Conservation (phyloP, 2,888 invertebrate genomes). For the Dioctria rufipes region DNA sequence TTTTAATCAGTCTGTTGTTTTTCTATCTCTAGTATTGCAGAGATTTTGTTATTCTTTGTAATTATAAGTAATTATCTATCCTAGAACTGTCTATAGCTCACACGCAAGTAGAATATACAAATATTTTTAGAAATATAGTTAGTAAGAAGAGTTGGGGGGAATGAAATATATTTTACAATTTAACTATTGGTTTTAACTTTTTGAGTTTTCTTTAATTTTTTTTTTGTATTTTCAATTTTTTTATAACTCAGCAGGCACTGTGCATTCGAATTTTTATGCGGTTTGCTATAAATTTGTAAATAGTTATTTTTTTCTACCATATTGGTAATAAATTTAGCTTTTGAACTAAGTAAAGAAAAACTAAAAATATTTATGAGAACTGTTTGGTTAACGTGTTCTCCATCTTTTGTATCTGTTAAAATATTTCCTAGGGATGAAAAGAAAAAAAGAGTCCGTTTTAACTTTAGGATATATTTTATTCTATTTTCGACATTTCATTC, state of each 20-base stretch:
- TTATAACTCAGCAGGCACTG: slow-evolving; percentile 46
- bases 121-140: slow-evolving; percentile 1
- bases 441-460: no score
- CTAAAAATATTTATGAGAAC: neutral
- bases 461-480: no score
- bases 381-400: neutral
- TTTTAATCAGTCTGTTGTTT: slow-evolving; percentile 40
- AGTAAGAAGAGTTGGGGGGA: neutral
- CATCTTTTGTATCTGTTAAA: no score
- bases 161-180: slow-evolving; percentile 21
- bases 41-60: slow-evolving; percentile 26
- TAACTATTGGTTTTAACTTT: slow-evolving; percentile 45
- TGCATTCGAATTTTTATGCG: slow-evolving; percentile 33
- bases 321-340: neutral
- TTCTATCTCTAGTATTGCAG: slow-evolving; percentile 27
- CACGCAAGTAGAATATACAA: slow-evolving; percentile 16
- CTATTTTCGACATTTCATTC: no score
- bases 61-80: slow-evolving; percentile 18
- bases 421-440: no score
- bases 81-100: slow-evolving; percentile 13
- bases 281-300: slow-evolving; percentile 18
- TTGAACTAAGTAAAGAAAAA: neutral
- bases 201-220: slow-evolving; percentile 21
- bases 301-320: neutral
- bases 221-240: neutral